Conservation (phyloP, 2,797 vertebrate species). For the Sparus aurata region DNA sequence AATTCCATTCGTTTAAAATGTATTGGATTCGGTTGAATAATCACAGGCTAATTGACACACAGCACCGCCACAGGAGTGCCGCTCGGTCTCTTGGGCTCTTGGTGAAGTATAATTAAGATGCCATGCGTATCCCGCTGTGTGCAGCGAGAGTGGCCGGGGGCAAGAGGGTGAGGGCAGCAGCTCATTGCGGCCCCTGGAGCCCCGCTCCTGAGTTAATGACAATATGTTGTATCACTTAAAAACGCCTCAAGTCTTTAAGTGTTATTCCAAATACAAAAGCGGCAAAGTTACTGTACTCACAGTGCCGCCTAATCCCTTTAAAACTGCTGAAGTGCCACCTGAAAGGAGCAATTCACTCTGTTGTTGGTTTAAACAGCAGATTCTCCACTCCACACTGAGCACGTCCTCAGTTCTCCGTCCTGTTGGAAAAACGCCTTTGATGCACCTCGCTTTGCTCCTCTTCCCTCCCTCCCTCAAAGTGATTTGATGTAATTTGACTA, state of each 20-base stretch:
- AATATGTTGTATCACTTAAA: neutral
- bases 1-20: neutral
- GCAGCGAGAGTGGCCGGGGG: neutral
- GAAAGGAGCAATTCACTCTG: constrained; percentile 18
- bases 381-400: constrained; percentile 25
- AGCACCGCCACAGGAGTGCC: neutral
- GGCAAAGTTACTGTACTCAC: neutral
- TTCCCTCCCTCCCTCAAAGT: constrained; percentile 1
- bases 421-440: constrained; percentile 24
- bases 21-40: neutral
- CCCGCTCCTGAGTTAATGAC: neutral
- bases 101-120: constrained; percentile 8
- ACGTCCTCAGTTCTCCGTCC: constrained; percentile 22
- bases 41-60: neutral
- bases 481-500: constrained; percentile 54
- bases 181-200: neutral
- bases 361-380: constrained; percentile 30
- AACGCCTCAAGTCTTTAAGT: neutral
- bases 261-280: neutral
- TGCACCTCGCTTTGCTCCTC: constrained; percentile 8
- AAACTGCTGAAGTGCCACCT: constrained; percentile 16
- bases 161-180: neutral
- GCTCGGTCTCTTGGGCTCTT: neutral
- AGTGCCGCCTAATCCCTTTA: constrained; percentile 14
- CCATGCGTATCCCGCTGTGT: neutral